Base-by-base conservation (phyloP, 2,888 invertebrate genomes). In the Tridacna gigas region DNA sequence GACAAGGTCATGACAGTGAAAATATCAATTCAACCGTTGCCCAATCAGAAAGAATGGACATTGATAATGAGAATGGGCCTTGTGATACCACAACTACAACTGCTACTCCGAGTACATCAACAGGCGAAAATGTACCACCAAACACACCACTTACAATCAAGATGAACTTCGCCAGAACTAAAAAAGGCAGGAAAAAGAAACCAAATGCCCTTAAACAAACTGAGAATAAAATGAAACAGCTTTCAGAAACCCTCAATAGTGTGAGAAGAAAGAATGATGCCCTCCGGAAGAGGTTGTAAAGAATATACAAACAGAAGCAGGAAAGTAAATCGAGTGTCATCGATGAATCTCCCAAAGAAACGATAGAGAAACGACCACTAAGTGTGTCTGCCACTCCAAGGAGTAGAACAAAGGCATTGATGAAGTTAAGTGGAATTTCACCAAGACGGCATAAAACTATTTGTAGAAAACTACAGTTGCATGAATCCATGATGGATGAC, bases 51-150 rank as follows among this genome's bases (percentile, higher is more conserved):
- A 22, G 25, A 18, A 66, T 66, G 66, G 66, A 66, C 26, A 28
- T 26, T 25, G 25, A 73, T 73, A 51, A n/a, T 25, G 51, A 47
- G 2, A 51, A 51, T 48, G 73, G 73, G 20, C 73, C 73, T 3
- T 73, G 73, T 51, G 73, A 73, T 51, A 51, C 73, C 48, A 73
- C 73, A 22, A 51, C 51, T n/a, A 22, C 51, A 25, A 66, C 28
- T 25, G 66, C 18, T 26, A 18, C 26, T 48, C 25, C 73, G 25
- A 73, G 73, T 73, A 51, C 73, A 51, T 22, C 51, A 11, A 51
- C 51, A 25, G 12, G 4, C 20, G 1, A 20, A 15, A 11, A 51
- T 11, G 22, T 9, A 9, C 37, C 71, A 15, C 61, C 18, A 15
- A 61, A 9, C 9, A 9, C 12, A 9, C 12, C 12, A n/a, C 61